Base-by-base conservation (phyloP, 2,797 vertebrate species). In the Syngnathus rostellatus region DNA sequence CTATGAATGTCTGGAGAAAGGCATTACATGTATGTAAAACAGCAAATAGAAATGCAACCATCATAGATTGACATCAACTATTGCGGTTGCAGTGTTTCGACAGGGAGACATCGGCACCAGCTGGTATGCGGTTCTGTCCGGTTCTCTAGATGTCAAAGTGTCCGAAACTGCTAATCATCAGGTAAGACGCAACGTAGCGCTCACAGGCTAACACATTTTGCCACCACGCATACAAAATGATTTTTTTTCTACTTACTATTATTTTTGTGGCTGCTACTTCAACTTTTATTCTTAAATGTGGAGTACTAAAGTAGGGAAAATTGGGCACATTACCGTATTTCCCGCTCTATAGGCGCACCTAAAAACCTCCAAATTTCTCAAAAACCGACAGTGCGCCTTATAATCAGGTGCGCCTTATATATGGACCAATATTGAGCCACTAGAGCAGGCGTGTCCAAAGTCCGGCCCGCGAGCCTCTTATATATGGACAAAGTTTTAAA, bases 111-210 rank as follows among this genome's bases (percentile, higher is more conserved):
- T 99, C 67, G 97, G 97, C 69, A 99, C 94, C 50, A 98, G 94
- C 68, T 99, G 97, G 97, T 98, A 99, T 40, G 95, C 97, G 38
- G 96, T 99, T 58, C 90, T 99, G 62, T 94, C 96, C 23, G 97
- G 97, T 71, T 99, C 97, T 66, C 85, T 99, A 87, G 96, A 99
- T 84, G 95, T 99, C 80, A 99, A 99, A 90, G 95, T 99, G 72
- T 98, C 97, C 63, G 97, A 98, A 88, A 99, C 97, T 0, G 96
- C 95, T 83, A 98, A 94, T 86, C 94, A 99, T 80, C 95, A 98
- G 94, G 97, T 98, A 90, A 88, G 65, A 83, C 40, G 5, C 9
- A 17, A 17, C 2, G 16, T 0, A 37, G 31, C 6, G 7, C 31
- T 17, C 55, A 31, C 14, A 37, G 25, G 31, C 57, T 16, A 39